These are phyloP conservation scores for Drosophila repletoides DNA, from an alignment of 1,140 invertebrate genomes.

Conservation along the genomic window DNA sequence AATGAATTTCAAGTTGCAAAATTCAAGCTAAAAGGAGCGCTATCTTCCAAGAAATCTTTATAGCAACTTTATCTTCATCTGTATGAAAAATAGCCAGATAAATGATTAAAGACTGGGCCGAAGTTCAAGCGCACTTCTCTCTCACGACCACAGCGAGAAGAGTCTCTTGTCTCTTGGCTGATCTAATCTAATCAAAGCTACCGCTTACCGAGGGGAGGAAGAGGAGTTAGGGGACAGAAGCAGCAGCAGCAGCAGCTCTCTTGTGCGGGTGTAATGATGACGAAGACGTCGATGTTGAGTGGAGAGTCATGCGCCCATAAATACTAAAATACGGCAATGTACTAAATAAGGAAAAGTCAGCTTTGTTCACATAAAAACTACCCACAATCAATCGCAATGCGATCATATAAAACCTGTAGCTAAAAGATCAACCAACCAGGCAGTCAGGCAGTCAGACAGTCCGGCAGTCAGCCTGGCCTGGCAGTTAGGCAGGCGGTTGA, in stretches of 20 bases:
- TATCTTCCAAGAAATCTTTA: constrained; percentile 19
- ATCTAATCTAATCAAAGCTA: constrained; percentile 26
- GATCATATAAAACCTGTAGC: constrained; percentile 66
- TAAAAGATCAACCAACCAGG: constrained; percentile 26
- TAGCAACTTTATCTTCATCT: constrained; percentile 21
- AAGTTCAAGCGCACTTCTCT: constrained; percentile 26
- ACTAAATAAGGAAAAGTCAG: constrained; percentile 72
- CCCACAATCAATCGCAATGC: constrained; percentile 68
- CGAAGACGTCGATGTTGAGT: constrained; percentile 11
- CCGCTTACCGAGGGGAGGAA: neutral
- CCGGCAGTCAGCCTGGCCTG: neutral
- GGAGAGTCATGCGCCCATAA: constrained; percentile 57
- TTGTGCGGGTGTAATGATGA: constrained; percentile 65
- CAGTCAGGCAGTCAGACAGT: neutral
- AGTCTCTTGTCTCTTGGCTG: constrained; percentile 2
- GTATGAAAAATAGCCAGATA: constrained; percentile 20
- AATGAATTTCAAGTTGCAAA: constrained; percentile 5
- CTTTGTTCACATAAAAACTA: constrained; percentile 76
- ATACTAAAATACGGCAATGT: constrained; percentile 28
- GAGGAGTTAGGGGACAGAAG: too few species aligned
- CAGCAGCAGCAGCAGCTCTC: too few species aligned
- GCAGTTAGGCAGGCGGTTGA: constrained; percentile 37
- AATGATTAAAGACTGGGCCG: constrained; percentile 35
- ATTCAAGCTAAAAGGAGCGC: constrained; percentile 7
- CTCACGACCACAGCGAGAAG: too few species aligned